phyloP scores from a whole-genome alignment of 1,140 invertebrate species.

The Pachyrhynchus sulphureomaculatus region DNA sequence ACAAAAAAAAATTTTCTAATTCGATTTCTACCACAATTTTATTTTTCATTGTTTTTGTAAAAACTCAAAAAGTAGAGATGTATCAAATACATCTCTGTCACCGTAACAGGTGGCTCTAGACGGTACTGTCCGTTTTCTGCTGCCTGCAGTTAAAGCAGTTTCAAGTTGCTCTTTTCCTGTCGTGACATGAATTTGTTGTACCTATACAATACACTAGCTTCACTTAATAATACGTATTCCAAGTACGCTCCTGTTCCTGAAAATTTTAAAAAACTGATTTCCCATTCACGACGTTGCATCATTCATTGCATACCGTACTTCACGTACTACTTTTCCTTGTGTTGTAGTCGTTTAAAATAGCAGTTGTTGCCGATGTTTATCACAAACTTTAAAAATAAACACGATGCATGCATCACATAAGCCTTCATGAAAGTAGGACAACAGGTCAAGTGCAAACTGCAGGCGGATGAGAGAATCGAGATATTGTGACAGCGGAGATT shows the following conservation, averaged over 20 bases:
- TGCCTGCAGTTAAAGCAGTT: too few species aligned
- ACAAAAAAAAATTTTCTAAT: too few species aligned
- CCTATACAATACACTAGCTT: too few species aligned
- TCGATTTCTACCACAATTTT: too few species aligned
- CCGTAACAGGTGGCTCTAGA: too few species aligned
- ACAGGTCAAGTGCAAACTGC: constrained; percentile 29
- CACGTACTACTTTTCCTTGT: constrained; percentile 2
- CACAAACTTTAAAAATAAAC: constrained; percentile 10
- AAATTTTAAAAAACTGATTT: background rate
- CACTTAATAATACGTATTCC: background rate
- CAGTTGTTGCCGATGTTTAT: background rate
- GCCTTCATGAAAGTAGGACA: constrained; percentile 11
- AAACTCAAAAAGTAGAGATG: too few species aligned
- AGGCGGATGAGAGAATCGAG: background rate
- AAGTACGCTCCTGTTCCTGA: background rate
- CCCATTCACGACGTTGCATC: constrained; percentile 3
- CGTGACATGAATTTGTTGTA: too few species aligned
- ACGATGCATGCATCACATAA: constrained; percentile 11
- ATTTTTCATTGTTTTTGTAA: too few species aligned
- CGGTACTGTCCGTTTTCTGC: too few species aligned
- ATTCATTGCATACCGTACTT: background rate
- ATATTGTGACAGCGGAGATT: background rate
- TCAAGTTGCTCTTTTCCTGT: too few species aligned
- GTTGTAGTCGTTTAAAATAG: background rate
- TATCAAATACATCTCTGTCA: too few species aligned